Conservation (phyloP, 2,113 vertebrate species). For the Maccullochella peelii region DNA sequence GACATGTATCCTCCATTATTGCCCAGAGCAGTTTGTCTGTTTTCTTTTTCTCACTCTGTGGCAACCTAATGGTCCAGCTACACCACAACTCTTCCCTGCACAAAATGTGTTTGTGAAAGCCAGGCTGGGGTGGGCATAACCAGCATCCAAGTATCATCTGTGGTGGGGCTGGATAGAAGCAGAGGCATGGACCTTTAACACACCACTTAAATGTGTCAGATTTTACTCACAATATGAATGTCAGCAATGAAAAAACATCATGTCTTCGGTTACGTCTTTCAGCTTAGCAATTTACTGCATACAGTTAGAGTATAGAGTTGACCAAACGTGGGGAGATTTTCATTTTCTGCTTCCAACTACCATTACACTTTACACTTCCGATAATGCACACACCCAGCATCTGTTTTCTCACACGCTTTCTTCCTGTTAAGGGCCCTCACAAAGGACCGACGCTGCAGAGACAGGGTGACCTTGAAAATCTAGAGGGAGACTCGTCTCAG, state of each 20-base stretch:
- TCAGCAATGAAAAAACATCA: neutral
- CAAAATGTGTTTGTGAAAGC: constrained; percentile 25
- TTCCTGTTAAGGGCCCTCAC: neutral
- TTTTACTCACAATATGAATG: neutral
- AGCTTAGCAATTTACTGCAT: neutral
- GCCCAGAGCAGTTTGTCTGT: constrained; percentile 29
- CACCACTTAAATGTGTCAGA: neutral
- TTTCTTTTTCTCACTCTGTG: constrained; percentile 21
- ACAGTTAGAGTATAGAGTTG: neutral
- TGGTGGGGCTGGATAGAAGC: neutral
- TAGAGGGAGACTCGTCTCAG: constrained; percentile 13
- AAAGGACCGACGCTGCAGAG: neutral
- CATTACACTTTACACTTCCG: constrained; percentile 5
- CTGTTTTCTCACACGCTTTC: neutral
- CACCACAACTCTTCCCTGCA: constrained; percentile 19
- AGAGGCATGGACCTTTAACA: neutral
- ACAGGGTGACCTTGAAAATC: constrained; percentile 56
- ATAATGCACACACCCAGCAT: constrained; percentile 11
- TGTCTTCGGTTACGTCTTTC: neutral
- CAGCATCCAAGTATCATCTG: neutral
- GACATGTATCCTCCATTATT: constrained; percentile 34
- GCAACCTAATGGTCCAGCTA: constrained; percentile 39
- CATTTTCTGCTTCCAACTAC: neutral
- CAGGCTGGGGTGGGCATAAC: neutral
- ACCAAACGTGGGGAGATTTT: neutral